phyloP scores from a whole-genome alignment of 2,113 vertebrate species.

The Cygnus atratus region DNA sequence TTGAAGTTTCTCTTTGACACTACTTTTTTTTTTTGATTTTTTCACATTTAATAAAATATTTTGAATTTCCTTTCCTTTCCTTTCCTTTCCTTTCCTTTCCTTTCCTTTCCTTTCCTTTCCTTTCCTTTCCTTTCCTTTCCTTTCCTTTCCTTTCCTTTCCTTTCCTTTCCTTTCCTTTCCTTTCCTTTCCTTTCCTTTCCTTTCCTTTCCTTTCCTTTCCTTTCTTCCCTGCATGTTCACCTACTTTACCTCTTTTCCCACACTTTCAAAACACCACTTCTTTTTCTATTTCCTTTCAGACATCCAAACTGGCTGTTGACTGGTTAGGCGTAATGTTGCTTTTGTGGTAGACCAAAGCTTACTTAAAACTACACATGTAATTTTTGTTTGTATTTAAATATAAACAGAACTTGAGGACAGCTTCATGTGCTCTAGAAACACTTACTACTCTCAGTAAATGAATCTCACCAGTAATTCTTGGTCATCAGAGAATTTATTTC shows the following conservation, averaged over 20 bases:
- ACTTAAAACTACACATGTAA: neutral
- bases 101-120: too few species aligned
- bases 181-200: too few species aligned
- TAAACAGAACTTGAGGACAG: neutral
- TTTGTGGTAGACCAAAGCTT: neutral
- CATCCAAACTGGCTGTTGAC: neutral
- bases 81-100: too few species aligned
- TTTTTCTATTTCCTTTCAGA: neutral
- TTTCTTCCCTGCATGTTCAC: neutral
- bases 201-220: too few species aligned
- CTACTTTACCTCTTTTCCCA: neutral
- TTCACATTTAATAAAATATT: neutral
- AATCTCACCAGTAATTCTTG: neutral
- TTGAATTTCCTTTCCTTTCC: too few species aligned
- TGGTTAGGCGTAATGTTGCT: neutral
- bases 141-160: too few species aligned
- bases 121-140: too few species aligned
- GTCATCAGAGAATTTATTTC: conserved; percentile 12
- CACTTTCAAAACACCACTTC: neutral
- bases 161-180: too few species aligned
- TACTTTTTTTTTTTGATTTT: neutral
- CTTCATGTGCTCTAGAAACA: neutral
- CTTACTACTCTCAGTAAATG: neutral
- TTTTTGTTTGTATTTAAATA: neutral
- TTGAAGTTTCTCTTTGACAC: neutral